Conservation (phyloP, 2,797 vertebrate genomes). For the Myioborus melanocephalus region DNA sequence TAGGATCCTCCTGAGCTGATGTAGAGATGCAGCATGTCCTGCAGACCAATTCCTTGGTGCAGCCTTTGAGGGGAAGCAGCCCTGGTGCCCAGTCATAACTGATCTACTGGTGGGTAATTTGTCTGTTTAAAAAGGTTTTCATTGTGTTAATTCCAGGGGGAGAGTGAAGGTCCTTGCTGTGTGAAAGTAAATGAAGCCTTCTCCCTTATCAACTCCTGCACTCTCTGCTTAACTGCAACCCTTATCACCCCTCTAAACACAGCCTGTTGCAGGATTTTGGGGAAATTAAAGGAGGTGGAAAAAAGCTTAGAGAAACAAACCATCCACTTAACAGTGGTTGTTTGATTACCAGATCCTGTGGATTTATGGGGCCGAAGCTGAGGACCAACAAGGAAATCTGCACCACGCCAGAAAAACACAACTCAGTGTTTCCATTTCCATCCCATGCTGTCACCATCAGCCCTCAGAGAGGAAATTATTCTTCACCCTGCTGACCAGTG, state of each 20-base stretch:
- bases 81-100: not conserved
- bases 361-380: rapidly evolving
- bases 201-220: not conserved
- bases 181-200: not conserved
- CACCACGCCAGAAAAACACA: not conserved
- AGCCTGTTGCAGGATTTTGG: not conserved
- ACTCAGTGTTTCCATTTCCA: not conserved
- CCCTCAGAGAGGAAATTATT: not conserved
- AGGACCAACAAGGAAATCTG: not conserved
- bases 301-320: not conserved
- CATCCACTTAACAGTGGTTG: not conserved
- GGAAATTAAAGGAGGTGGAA: not conserved
- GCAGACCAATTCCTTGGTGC: not conserved
- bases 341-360: not conserved
- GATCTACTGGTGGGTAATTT: not conserved
- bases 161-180: not conserved
- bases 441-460: not conserved
- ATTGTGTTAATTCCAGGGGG: not conserved
- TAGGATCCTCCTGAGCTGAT: not conserved
- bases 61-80: not conserved
- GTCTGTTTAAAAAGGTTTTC: not conserved
- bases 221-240: not conserved
- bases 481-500: conserved; percentile 11
- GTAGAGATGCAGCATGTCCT: not conserved
- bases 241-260: not conserved